These are phyloP conservation scores for Australoheros facetus DNA, from an alignment of 2,797 vertebrate species.

Conservation along the genomic window DNA sequence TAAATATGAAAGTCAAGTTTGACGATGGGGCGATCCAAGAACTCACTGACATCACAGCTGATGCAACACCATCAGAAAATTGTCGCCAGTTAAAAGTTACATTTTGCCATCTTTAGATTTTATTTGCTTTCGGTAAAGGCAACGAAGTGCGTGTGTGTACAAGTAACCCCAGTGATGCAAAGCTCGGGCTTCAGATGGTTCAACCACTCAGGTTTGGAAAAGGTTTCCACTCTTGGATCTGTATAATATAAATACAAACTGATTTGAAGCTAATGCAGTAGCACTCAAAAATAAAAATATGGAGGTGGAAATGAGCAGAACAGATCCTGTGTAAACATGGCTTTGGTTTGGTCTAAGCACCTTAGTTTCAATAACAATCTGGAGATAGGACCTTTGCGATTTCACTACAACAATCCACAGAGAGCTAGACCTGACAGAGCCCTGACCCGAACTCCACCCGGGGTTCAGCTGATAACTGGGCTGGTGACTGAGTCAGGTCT, in stretches of 20 bases:
- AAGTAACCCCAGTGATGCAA: too few species aligned
- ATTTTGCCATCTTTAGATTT: neutral
- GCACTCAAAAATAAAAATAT: too few species aligned
- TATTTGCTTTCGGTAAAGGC: neutral
- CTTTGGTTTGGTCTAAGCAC: too few species aligned
- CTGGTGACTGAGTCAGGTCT: neutral
- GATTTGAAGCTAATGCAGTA: neutral
- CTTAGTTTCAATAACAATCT: neutral
- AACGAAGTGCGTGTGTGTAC: rapidly evolving
- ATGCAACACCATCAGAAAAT: neutral
- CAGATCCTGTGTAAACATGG: too few species aligned
- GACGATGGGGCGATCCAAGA: too few species aligned
- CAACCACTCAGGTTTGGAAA: too few species aligned
- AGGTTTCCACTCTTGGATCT: neutral
- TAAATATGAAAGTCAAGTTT: neutral
- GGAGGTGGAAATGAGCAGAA: too few species aligned
- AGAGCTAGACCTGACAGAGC: neutral
- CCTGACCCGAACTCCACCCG: neutral
- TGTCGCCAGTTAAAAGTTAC: neutral
- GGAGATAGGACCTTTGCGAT: neutral
- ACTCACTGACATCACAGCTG: neutral
- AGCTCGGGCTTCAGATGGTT: neutral
- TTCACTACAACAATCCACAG: neutral
- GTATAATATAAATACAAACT: neutral
- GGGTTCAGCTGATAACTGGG: neutral